phyloP scores from a whole-genome alignment of 1,140 invertebrate species.

The Ptiloglossa arizonensis region DNA sequence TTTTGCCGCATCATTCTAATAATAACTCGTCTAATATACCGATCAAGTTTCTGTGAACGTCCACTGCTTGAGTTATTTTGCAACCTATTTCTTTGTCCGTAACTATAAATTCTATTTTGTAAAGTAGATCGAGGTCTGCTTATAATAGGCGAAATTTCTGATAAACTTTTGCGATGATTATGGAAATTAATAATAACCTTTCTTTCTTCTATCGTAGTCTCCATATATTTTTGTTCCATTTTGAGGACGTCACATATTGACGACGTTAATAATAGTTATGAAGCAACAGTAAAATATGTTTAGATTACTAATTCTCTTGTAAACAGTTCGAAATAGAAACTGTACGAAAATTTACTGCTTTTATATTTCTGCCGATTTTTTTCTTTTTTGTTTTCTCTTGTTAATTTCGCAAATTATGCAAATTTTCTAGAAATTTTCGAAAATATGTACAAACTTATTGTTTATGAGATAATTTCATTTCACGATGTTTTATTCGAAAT shows the following conservation, averaged over 20 bases:
- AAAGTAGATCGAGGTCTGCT: background rate
- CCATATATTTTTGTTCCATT: background rate
- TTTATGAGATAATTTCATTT: too few species aligned
- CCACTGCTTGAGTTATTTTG: constrained; percentile 15
- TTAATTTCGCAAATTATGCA: too few species aligned
- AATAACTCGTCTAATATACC: background rate
- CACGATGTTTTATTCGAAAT: too few species aligned
- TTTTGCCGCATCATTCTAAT: constrained; percentile 5
- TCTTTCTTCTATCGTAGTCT: background rate
- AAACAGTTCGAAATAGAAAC: background rate
- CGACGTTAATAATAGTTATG: background rate
- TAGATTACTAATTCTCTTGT: background rate
- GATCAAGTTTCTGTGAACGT: constrained; percentile 9
- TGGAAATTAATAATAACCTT: constrained; percentile 14
- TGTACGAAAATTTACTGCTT: background rate
- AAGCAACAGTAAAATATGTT: background rate
- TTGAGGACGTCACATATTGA: background rate
- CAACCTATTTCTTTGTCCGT: background rate
- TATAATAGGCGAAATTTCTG: background rate
- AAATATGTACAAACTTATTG: too few species aligned
- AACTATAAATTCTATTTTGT: background rate
- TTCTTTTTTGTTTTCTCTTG: too few species aligned
- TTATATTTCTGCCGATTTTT: too few species aligned
- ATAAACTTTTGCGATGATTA: background rate
- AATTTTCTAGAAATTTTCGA: too few species aligned